Evolutionary conservation across 2,113 vertebrate species (phyloP).

Genomic region (Salminus brasiliensis): DNA sequence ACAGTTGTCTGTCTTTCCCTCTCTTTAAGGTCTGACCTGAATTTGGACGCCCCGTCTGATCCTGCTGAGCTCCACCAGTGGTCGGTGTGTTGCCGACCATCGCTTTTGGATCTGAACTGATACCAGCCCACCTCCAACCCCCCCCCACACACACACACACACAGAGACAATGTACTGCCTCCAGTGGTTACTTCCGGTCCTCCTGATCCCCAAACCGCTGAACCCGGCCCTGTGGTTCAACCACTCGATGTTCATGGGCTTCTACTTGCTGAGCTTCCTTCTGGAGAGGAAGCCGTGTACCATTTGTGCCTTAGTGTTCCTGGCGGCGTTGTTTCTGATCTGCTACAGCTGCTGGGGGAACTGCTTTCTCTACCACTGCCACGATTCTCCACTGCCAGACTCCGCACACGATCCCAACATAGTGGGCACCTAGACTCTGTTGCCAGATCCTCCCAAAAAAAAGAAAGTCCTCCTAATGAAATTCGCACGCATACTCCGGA

Average conservation of each 20-base stretch:
- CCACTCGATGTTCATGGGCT: constrained; percentile 99
- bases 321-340: constrained; percentile 95
- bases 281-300: constrained; percentile 99
- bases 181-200: constrained; percentile 97
- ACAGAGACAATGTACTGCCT: constrained; percentile 91
- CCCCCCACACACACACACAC: too few relatives aligned
- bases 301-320: constrained; percentile 98
- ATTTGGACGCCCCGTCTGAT: constrained; percentile 29
- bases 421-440: constrained; percentile 85
- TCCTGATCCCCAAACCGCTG: constrained; percentile 97
- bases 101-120: constrained; percentile 37
- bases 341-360: constrained; percentile 99
- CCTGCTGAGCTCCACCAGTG: constrained; percentile 33
- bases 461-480: not conserved
- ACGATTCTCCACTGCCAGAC: constrained; percentile 87
- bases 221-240: constrained; percentile 99
- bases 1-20: not conserved
- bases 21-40: constrained; percentile 50
- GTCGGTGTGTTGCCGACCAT: constrained; percentile 21
- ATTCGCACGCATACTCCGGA: constrained; percentile 58
- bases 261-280: constrained; percentile 99
- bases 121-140: constrained; percentile 16
- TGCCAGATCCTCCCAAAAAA: not conserved
- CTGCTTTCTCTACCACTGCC: constrained; percentile 99
- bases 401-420: constrained; percentile 91